These are phyloP conservation scores for Phodopus roborovskii DNA, from an alignment of 2,113 vertebrate genomes.

Conservation along the genomic window DNA sequence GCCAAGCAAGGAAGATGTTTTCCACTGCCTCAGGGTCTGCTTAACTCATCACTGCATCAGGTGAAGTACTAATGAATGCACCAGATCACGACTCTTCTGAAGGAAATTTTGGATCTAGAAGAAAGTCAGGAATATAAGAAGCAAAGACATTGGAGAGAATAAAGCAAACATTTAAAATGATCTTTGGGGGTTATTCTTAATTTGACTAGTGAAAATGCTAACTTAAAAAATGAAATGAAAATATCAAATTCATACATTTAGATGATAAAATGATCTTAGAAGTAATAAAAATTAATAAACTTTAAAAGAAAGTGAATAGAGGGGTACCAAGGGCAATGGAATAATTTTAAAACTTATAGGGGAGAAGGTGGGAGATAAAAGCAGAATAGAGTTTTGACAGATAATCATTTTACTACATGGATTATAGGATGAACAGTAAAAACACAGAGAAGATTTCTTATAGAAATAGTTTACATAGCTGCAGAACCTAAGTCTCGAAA, in stretches of 20 bases:
- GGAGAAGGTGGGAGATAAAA: neutral
- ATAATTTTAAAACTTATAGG: neutral
- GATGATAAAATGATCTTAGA: neutral
- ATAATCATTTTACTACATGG: neutral
- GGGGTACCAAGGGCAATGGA: neutral
- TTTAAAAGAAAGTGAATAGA: neutral
- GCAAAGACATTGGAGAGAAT: neutral
- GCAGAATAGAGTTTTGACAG: neutral
- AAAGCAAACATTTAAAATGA: neutral
- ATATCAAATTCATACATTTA: neutral
- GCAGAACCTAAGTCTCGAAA: neutral
- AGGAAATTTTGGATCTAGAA: neutral
- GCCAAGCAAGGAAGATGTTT: neutral
- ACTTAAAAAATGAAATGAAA: neutral
- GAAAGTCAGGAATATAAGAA: neutral
- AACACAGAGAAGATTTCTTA: neutral
- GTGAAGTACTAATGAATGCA: neutral
- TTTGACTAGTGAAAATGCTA: neutral
- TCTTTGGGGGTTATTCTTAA: neutral
- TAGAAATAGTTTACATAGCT: neutral
- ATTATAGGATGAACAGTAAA: neutral
- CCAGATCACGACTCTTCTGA: neutral
- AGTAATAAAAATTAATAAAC: neutral
- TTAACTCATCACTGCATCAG: neutral
- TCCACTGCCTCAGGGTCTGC: accelerated